These are phyloP conservation scores for Montipora efflorescens DNA, from an alignment of 64 coral and sea anemone genomes.

Conservation along the genomic window DNA sequence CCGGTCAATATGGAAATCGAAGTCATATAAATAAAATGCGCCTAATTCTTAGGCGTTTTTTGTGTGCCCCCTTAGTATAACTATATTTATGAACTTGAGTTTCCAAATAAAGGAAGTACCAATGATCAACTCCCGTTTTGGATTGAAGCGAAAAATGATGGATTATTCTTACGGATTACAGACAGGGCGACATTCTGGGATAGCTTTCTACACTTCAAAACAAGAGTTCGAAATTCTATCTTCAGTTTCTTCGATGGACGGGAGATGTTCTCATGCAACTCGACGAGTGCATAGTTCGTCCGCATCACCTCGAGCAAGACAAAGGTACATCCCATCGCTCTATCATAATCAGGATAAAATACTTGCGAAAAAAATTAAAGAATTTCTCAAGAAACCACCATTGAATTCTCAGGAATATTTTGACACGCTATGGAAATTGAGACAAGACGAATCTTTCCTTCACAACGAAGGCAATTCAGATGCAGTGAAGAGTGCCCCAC, in stretches of 20 bases:
- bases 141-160: background rate
- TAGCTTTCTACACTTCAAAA: background rate
- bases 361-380: conserved; percentile 27
- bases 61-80: too few relatives aligned
- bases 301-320: background rate
- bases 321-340: conserved; percentile 10
- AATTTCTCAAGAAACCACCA: conserved; percentile 48
- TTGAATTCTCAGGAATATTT: conserved; percentile 44
- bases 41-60: background rate
- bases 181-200: background rate
- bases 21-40: background rate
- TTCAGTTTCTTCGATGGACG: background rate
- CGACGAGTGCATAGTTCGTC: conserved; percentile 15
- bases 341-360: conserved; percentile 36
- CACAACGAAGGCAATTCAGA: background rate
- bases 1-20: background rate
- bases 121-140: background rate
- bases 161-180: background rate
- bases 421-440: conserved; percentile 17
- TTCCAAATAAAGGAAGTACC: background rate
- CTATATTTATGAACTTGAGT: background rate
- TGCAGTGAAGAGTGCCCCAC: background rate
- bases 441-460: background rate
- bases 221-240: background rate
- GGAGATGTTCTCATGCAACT: background rate